Percentiles rank a stretch among this genome's conserved stretches.
Conservation (phyloP, 2,797 vertebrate species). For the Pteropus rufus region DNA sequence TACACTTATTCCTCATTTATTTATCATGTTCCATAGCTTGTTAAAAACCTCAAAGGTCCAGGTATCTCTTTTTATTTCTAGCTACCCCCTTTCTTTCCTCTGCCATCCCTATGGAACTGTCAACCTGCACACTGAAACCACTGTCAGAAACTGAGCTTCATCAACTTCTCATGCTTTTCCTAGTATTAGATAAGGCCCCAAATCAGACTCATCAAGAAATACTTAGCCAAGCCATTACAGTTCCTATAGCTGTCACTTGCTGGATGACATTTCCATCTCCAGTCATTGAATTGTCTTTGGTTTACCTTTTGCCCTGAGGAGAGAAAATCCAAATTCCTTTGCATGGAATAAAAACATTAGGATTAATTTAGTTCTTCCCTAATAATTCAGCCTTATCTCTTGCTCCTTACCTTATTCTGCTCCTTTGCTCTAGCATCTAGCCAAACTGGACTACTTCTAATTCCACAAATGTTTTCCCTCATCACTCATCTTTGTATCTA, state of each 20-base stretch:
- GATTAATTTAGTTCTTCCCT: no score
- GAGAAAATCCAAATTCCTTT: not conserved
- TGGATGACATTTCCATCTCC: not conserved
- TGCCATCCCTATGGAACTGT: not conserved
- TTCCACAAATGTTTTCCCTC: no score
- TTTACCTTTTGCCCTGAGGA: not conserved
- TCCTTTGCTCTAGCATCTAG: no score
- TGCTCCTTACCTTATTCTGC: no score
- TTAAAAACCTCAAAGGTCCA: not conserved
- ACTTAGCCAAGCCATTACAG: not conserved
- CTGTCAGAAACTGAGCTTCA: not conserved
- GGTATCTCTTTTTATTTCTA: not conserved
- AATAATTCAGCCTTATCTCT: no score
- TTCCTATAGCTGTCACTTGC: not conserved
- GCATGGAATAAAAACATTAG: no score
- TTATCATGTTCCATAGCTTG: not conserved
- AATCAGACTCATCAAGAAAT: not conserved
- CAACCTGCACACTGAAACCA: not conserved
- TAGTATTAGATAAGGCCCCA: not conserved
- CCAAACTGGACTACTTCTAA: no score
- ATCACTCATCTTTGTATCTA: no score
- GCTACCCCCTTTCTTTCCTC: not conserved
- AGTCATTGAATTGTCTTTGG: not conserved
- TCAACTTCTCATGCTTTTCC: not conserved
- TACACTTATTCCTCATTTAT: not conserved